Conservation (phyloP, 92 coral and sea anemone species). For the Palythoa grandiflora region DNA sequence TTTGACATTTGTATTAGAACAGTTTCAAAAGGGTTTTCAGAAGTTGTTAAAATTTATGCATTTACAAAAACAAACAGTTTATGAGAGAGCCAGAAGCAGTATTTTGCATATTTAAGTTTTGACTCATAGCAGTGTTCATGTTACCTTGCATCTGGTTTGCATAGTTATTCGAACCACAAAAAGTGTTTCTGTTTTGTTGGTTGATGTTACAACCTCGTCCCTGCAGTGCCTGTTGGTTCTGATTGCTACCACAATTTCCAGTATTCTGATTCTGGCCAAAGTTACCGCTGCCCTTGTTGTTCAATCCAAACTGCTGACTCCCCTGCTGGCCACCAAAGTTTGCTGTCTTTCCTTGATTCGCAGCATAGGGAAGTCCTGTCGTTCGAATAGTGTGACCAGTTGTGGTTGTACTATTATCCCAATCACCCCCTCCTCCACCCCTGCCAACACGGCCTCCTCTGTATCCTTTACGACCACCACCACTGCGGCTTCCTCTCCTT, state of each 20-base stretch:
- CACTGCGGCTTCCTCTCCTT: constrained; percentile 71
- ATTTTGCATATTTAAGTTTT: no score
- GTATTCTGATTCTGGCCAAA: constrained; percentile 44
- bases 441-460: constrained; percentile 83
- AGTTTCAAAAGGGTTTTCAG: not conserved
- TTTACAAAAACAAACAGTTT: no score
- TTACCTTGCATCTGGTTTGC: no score
- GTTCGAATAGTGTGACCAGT: constrained; percentile 95
- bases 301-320: no score
- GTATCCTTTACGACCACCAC: constrained; percentile 71
- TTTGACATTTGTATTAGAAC: not conserved
- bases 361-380: constrained; percentile 96
- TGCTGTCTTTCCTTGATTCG: constrained; percentile 90
- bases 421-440: constrained; percentile 73
- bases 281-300: constrained; percentile 89
- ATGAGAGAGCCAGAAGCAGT: no score
- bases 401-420: constrained; percentile 73
- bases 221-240: constrained; percentile 75
- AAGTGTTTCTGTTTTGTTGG: no score
- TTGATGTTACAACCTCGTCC: no score
- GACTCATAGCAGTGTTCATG: no score
- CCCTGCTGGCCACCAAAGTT: constrained; percentile 68
- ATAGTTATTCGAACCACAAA: no score
- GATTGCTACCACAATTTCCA: no score
- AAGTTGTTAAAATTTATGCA: no score